A percentile compares a stretch with the other conserved stretches of the same genome.
Conservation (phyloP, 2,797 vertebrate species). For the Microhierax caerulescens region DNA sequence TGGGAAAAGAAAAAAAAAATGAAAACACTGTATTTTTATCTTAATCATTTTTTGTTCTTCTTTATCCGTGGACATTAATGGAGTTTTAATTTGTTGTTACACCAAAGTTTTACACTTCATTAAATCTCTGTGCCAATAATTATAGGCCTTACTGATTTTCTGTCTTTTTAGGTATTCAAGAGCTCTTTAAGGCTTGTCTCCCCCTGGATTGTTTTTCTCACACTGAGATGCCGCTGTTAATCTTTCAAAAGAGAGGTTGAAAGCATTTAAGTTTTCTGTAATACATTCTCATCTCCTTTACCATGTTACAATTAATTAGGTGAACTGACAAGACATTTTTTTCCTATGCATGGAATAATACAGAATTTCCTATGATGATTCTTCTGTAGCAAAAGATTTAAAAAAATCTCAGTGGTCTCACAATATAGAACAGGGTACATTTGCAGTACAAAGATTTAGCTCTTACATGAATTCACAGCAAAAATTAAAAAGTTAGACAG, state of each 20-base stretch:
- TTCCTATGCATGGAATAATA: background rate
- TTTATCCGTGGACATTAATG: conserved; percentile 48
- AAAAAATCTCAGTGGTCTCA: background rate
- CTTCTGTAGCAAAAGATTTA: background rate
- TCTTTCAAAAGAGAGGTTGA: conserved; percentile 33
- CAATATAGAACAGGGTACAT: background rate
- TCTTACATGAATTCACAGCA: background rate
- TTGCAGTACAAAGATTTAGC: background rate
- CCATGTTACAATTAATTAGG: conserved; percentile 27
- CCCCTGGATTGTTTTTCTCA: conserved; percentile 36
- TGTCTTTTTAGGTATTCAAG: conserved; percentile 52
- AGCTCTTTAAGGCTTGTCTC: conserved; percentile 30
- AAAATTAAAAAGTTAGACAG: background rate
- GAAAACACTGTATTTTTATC: background rate
- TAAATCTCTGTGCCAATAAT: conserved; percentile 44
- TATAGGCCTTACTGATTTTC: conserved; percentile 41
- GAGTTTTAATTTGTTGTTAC: conserved; percentile 65
- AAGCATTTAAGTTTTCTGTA: conserved; percentile 29
- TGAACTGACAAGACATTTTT: background rate
- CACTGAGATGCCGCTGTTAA: conserved; percentile 13
- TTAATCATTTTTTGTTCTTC: conserved; percentile 31
- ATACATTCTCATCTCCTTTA: conserved; percentile 12
- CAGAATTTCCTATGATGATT: background rate
- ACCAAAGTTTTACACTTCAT: conserved; percentile 40
- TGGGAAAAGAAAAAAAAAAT: background rate